Percentiles rank a stretch among this genome's conserved stretches.
Evolutionary conservation across 2,888 invertebrate genomes (phyloP).

Genomic region (Tupiocoris notatus): DNA sequence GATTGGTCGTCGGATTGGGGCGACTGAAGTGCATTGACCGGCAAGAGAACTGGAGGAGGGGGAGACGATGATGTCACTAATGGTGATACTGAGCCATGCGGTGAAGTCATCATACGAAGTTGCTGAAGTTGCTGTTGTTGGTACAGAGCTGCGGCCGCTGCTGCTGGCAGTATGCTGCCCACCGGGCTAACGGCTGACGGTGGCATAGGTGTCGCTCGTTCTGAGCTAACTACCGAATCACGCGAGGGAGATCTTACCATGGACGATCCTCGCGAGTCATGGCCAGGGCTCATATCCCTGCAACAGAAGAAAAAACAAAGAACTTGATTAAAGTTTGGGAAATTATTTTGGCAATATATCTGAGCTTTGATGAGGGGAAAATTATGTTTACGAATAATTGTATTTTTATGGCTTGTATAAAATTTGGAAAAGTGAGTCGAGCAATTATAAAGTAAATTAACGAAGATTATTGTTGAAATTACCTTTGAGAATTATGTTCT

Average conservation of each 20-base stretch:
- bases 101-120: slow-evolving; percentile 68
- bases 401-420: too few species aligned
- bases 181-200: slow-evolving; percentile 56
- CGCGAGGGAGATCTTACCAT: slow-evolving; percentile 72
- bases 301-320: slow-evolving; percentile 59
- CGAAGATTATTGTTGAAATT: too few species aligned
- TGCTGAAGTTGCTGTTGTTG: slow-evolving; percentile 58
- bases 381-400: too few species aligned
- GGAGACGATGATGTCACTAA: slow-evolving; percentile 69
- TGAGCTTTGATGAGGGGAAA: too few species aligned
- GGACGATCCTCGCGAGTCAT: slow-evolving; percentile 69
- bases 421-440: too few species aligned
- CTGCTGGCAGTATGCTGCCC: slow-evolving; percentile 46
- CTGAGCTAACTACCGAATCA: slow-evolving; percentile 69
- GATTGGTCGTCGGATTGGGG: slow-evolving; percentile 59
- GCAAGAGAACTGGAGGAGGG: slow-evolving; percentile 57
- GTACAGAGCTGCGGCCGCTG: slow-evolving; percentile 50
- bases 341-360: too few species aligned
- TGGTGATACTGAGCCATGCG: slow-evolving; percentile 65
- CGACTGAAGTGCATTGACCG: slow-evolving; percentile 34
- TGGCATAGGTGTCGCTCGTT: slow-evolving; percentile 57
- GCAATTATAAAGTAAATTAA: too few species aligned
- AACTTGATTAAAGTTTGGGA: too few species aligned
- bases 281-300: slow-evolving; percentile 77
- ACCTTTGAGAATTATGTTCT: slow-evolving; percentile 30